Evolutionary conservation across 2,888 invertebrate genomes (phyloP), one percentile per base, ranked within the genome.

Genomic region (Acanthopleura granulata): DNA sequence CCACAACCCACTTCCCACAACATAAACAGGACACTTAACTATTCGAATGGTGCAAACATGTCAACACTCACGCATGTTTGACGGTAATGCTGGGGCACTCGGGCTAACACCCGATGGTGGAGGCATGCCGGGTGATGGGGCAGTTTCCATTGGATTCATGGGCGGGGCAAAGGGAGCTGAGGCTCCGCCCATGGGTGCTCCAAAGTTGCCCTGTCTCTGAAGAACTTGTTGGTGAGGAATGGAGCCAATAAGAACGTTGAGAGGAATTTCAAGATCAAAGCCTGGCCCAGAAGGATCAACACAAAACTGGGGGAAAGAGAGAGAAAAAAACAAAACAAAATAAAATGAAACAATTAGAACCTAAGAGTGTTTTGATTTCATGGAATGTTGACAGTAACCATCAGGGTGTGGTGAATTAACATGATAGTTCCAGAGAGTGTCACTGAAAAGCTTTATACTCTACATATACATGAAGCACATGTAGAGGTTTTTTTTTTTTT

Each of bases 301-400:
- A 3, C 84, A 79, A 16, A 71, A 71, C 71, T 71, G 27, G 3
- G 49, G 49, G 11, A 22, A 49, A 71, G 9, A 49, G 12, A 18
- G 9, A 1, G 6, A 22, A n/a, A 57, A n/a, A n/a, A 57, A 18
- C 1, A 77, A 78, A 0, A 77, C 79, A 14, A 88, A 78, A 18
- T 87, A 87, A 29, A 86, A 78, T 9, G 88, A 87, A 14, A 86
- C 88, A 25, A 88, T 82, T 29, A 87, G 76, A 62, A 88, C 79
- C 70, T 85, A 85, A 18, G 9, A 40, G 9, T 40, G 40, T 40
- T 40, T 40, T 40, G 40, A 40, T 40, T 40, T 40, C 40, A 3
- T 40, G 40, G 4, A 3, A 40, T 3, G 4, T 40, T 40, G 40
- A n/a, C n/a, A n/a, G 40, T 6, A 40, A 40, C 9, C 40, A 40